Base-by-base conservation (phyloP, 92 coral and sea anemone species). In the Umimayanthus chanpuru region DNA sequence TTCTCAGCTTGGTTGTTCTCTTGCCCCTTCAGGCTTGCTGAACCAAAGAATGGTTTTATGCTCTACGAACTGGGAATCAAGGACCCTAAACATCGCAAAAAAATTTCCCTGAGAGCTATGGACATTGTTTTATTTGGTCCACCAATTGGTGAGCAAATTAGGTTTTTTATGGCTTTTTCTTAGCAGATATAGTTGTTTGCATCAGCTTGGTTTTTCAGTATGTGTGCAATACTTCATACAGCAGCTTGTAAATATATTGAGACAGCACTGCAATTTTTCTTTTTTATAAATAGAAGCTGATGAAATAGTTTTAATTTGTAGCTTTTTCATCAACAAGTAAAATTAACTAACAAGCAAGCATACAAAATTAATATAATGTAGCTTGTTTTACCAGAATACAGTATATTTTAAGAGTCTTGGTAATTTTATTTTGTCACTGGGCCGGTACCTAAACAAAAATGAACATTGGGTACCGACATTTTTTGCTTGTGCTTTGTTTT, bases 91-190 rank as follows among this genome's bases (percentile, higher is more conserved):
- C 98, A 97, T 73, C 94, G 99, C 79, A 97, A 95, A 92, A 97
- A 97, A 73, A 97, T 97, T 18, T 93, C 98, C 75, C 91, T 97
- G 55, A 91, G 99, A 61, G 97, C 99, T 23, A 97, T 97, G 99
- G 99, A 97, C 88, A 93, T 95, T 85, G 98, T 95, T 56, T 87
- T 97, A 20, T 97, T 97, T 90, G 99, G 99, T 25, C 97, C 99
- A 15, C 98, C 99, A 49, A 68, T 88, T 32, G 89, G 97, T 94
- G 74, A 90, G 92, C 41, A 21, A 10, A 39, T 4, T 3, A 38
- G 16, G 7, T 47, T 5, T 49, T 15, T 11, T 36, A 12, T 70
- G 58, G 6, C 16, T 36, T 50, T 66, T 4, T 15, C 18, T 16
- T 21, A 7, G 36, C 2, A n/a, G 15, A 7, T 77, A 47, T 7